Conservation (phyloP, 2,113 vertebrate genomes). For the Dasyurus viverrinus region DNA sequence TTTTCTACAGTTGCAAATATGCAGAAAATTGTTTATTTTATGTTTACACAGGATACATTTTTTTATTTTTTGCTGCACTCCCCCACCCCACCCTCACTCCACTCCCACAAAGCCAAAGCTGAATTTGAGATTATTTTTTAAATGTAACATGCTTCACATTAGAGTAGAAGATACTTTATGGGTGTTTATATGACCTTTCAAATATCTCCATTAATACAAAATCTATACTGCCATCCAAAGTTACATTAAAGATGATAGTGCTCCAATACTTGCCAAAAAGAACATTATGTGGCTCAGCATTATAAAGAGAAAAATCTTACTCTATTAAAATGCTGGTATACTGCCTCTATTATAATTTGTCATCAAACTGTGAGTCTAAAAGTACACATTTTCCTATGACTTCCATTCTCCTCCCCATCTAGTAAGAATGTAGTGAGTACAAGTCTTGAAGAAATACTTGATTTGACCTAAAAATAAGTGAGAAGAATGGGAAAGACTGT, state of each 20-base stretch:
- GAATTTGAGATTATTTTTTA: not conserved
- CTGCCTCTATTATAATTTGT: not conserved
- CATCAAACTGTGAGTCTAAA: not conserved
- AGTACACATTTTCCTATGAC: not conserved
- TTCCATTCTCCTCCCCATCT: not conserved
- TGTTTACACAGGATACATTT: not conserved
- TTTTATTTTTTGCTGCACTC: not conserved
- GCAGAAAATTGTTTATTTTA: not conserved
- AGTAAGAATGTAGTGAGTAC: not conserved
- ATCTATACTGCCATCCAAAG: not conserved
- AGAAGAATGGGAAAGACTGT: not conserved
- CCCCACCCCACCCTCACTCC: no score
- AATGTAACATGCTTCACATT: not conserved
- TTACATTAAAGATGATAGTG: not conserved
- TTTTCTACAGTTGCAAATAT: constrained; percentile 26
- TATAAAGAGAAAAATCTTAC: not conserved
- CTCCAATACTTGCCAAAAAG: not conserved
- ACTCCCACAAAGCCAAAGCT: not conserved
- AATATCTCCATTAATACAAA: not conserved
- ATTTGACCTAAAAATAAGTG: not conserved
- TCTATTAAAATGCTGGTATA: not conserved
- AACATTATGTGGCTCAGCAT: not conserved
- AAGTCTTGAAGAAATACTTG: not conserved
- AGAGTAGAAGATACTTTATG: not conserved
- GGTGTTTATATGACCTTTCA: not conserved